These are phyloP conservation scores for Antigone vipio DNA, from an alignment of 2,113 vertebrate genomes.

Conservation along the genomic window DNA sequence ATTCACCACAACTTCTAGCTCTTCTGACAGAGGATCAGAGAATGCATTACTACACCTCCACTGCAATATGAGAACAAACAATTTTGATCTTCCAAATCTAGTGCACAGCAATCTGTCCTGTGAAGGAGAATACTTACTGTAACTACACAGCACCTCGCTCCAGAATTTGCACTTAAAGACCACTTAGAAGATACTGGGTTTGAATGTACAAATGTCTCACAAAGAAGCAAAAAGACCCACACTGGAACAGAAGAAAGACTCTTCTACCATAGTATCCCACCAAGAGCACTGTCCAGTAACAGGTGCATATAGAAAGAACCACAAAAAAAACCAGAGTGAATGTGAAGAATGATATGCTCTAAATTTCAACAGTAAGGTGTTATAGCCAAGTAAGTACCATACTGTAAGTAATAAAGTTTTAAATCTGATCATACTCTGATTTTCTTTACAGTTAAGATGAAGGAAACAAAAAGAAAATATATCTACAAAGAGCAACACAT, in stretches of 20 bases:
- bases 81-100: not conserved
- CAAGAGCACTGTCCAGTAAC: not conserved
- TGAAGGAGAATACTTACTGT: not conserved
- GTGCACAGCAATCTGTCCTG: not conserved
- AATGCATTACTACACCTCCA: not conserved
- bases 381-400: not conserved
- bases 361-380: not conserved
- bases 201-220: not conserved
- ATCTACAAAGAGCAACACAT: not conserved
- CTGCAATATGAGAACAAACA: not conserved
- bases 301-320: not conserved
- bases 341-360: accelerated
- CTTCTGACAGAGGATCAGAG: not conserved
- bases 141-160: not conserved
- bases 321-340: not conserved
- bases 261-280: not conserved
- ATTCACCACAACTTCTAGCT: not conserved
- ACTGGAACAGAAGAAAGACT: not conserved
- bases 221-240: not conserved
- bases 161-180: not conserved
- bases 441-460: too few species aligned
- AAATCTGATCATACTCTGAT: too few species aligned
- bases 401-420: not conserved
- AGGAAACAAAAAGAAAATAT: not conserved
- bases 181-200: not conserved